Evolutionary conservation across 2,888 invertebrate genomes (phyloP), one percentile per base, ranked within the genome.

Genomic region (Andrena marginata): DNA sequence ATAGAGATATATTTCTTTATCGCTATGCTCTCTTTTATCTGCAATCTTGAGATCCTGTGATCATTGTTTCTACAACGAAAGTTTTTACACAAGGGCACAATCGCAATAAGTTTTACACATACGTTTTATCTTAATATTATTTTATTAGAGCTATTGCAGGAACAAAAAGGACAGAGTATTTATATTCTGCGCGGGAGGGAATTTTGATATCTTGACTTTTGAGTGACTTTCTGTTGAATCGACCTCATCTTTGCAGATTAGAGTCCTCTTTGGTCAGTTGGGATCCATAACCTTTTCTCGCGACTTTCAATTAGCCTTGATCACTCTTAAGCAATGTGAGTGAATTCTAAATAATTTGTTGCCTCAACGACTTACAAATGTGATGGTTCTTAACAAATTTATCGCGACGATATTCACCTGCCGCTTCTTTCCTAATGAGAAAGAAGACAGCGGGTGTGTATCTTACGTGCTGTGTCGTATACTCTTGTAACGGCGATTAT

Each of bases 221-320:
- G 31, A 77, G 62, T 80, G 68, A 80, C 23, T 65, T 70, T 63
- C 48, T 68, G 76, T 33, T 85, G 71, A 81, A 85, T 82, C 82
- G 63, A 69, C 65, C 20, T 86, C 79, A 77, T 89, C 77, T 90
- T 90, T 87, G 59, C 85, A 90, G 89, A 89, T 89, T 89, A 87
- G 89, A 88, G 86, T 84, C 84, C 63, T 80, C 88, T 87, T 86
- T 89, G 83, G 89, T 90, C 87, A 87, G 71, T 89, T 90, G 90
- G 87, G 88, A 90, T 89, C 87, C 87, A 73, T 85, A 87, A 88
- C 81, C 83, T 85, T 88, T 86, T 87, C 77, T 87, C 82, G 74
- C 75, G 77, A 81, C 72, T 87, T 82, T 80, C 80, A 73, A 85
- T 85, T 86, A 89, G 82, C 87, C 82, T 85, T 80, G 85, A 87